Evolutionary conservation across 2,888 invertebrate genomes (phyloP).

Genomic region (Pomacea canaliculata): DNA sequence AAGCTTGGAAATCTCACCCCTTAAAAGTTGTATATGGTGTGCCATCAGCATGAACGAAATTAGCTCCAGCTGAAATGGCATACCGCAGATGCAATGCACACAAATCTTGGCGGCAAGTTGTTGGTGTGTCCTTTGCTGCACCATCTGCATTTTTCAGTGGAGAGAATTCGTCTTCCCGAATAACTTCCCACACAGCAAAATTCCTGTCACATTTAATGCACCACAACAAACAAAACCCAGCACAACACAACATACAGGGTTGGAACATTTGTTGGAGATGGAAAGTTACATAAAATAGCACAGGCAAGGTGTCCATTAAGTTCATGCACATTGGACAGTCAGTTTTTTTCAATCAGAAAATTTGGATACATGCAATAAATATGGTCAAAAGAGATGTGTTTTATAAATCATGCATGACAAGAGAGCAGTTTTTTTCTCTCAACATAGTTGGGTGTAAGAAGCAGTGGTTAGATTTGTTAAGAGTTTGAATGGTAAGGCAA

Average conservation of each 20-base stretch:
- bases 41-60: slow-evolving; percentile 73
- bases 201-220: slow-evolving; percentile 60
- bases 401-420: no score
- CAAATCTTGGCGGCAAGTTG: slow-evolving; percentile 85
- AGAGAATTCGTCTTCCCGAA: slow-evolving; percentile 93
- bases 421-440: no score
- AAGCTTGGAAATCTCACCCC: slow-evolving; percentile 50
- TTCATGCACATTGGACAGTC: no score
- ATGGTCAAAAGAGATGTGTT: no score
- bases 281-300: no score
- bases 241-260: slow-evolving; percentile 16
- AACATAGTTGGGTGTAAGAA: no score
- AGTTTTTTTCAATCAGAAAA: no score
- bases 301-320: no score
- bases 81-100: slow-evolving; percentile 74
- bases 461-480: no score
- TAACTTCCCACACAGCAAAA: slow-evolving; percentile 89
- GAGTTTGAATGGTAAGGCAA: background rate
- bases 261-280: no score
- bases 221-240: slow-evolving; percentile 33
- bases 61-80: slow-evolving; percentile 85
- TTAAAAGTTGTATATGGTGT: slow-evolving; percentile 69
- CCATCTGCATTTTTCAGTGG: slow-evolving; percentile 93
- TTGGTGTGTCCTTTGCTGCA: slow-evolving; percentile 90
- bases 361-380: no score